These are phyloP conservation scores for Lateolabrax maculatus DNA, from an alignment of 2,797 vertebrate genomes.

Conservation along the genomic window DNA sequence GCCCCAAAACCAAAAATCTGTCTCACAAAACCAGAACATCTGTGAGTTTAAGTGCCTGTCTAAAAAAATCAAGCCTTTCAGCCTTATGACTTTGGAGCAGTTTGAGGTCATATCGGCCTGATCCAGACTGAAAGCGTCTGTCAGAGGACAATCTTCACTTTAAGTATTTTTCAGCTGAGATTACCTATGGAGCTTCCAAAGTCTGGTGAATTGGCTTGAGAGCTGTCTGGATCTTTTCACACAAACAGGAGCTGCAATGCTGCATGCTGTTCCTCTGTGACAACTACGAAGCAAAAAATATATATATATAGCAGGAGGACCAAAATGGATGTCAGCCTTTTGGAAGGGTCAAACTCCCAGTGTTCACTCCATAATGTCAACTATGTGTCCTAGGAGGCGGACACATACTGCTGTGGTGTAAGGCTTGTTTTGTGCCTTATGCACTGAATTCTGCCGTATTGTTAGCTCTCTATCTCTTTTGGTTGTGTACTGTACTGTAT, in stretches of 20 bases:
- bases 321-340: constrained; percentile 49
- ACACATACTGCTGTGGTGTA: not conserved
- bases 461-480: not conserved
- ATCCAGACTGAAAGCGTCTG: constrained; percentile 30
- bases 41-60: constrained; percentile 40
- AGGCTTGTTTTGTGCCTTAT: constrained; percentile 12
- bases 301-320: constrained; percentile 40
- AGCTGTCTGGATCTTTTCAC: constrained; percentile 7
- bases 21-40: not conserved
- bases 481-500: constrained; percentile 21
- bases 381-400: not conserved
- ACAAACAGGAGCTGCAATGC: not conserved
- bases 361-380: not conserved
- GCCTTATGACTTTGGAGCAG: constrained; percentile 11
- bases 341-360: constrained; percentile 17
- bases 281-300: not conserved
- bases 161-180: not conserved
- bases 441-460: constrained; percentile 37
- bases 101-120: constrained; percentile 30
- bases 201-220: constrained; percentile 7
- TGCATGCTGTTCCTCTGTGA: constrained; percentile 8
- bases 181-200: constrained; percentile 1
- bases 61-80: constrained; percentile 20
- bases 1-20: constrained; percentile 26
- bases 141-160: constrained; percentile 8